Percentiles rank a stretch among this genome's conserved stretches.
Conservation (phyloP, 2,888 invertebrate genomes). For the Seira musarum region DNA sequence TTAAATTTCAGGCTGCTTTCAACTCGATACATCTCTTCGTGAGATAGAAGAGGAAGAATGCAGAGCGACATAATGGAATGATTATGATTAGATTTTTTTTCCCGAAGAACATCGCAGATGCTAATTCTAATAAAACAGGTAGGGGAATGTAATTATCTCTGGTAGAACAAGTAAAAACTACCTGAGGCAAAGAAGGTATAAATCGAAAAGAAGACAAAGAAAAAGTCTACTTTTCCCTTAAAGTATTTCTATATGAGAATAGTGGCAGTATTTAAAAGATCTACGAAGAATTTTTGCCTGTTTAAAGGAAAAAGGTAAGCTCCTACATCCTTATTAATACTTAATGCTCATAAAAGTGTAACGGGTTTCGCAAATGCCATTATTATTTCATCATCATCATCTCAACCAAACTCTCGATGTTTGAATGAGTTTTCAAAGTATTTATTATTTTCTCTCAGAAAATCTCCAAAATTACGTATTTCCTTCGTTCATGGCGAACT, state of each 20-base stretch:
- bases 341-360: no score
- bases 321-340: no score
- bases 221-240: no score
- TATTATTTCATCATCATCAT: not conserved
- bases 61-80: constrained; percentile 15
- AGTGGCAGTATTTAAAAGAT: no score
- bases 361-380: no score
- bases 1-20: constrained; percentile 1
- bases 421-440: not conserved
- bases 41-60: not conserved
- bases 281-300: no score
- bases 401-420: not conserved
- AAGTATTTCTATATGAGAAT: no score
- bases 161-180: not conserved
- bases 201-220: no score
- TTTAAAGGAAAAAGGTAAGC: no score
- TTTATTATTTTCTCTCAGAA: not conserved
- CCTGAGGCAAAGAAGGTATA: no score
- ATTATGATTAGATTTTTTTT: constrained; percentile 41
- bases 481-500: not conserved
- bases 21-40: not conserved
- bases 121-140: constrained; percentile 35
- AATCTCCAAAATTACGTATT: not conserved
- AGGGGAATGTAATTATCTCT: constrained; percentile 25
- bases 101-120: constrained; percentile 22